A percentile compares a stretch with the other conserved stretches of the same genome.
Evolutionary conservation across 2,113 vertebrate species (phyloP).

Genomic region (Ageneiosus marmoratus): DNA sequence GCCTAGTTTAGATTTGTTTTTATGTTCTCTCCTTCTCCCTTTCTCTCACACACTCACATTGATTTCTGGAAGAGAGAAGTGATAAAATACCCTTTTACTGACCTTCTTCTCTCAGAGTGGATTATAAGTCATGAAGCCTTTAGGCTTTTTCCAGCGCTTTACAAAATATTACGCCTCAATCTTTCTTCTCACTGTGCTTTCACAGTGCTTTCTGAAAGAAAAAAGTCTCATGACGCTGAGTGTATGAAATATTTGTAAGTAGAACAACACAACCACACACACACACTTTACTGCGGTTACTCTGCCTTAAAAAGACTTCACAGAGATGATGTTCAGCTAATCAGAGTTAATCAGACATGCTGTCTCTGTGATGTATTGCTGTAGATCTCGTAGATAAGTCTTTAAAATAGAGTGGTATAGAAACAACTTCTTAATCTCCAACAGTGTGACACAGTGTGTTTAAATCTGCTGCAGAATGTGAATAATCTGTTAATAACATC

Average conservation of each 20-base stretch:
- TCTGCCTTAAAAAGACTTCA: background rate
- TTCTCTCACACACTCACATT: constrained; percentile 30
- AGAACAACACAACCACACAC: background rate
- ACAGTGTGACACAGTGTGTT: constrained; percentile 56
- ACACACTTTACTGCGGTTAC: background rate
- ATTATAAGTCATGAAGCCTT: constrained; percentile 19
- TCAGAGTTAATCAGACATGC: background rate
- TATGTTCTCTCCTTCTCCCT: constrained; percentile 32
- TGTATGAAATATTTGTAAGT: background rate
- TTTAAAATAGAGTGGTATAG: constrained; percentile 17
- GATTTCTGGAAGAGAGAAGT: constrained; percentile 50
- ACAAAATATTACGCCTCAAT: background rate
- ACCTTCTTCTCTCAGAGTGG: constrained; percentile 26
- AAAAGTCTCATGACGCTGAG: background rate
- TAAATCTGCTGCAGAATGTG: constrained; percentile 80
- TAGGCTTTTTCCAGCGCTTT: background rate
- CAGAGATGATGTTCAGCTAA: background rate
- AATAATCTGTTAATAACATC: constrained; percentile 76
- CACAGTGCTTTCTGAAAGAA: background rate
- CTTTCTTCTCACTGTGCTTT: background rate
- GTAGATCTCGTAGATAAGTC: background rate
- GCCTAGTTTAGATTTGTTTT: constrained; percentile 48
- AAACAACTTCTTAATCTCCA: constrained; percentile 45
- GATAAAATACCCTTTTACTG: constrained; percentile 41
- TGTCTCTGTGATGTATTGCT: background rate